Conservation (phyloP, 2,797 vertebrate species). For the Gymnoscopelus microlampas region DNA sequence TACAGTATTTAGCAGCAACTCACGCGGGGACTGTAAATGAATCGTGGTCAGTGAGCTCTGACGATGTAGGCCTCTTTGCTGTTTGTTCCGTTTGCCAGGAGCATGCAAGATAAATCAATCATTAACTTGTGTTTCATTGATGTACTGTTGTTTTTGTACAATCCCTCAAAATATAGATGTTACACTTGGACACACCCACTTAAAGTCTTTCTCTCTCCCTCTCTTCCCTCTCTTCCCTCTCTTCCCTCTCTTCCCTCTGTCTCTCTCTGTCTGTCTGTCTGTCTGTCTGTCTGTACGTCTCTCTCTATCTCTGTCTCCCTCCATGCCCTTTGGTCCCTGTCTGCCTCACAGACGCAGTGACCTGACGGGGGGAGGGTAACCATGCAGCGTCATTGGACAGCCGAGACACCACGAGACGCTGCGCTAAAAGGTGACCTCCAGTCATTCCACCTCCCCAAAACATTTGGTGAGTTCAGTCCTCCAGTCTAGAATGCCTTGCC, state of each 20-base stretch:
- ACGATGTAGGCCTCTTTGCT: conserved; percentile 14
- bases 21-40: conserved; percentile 23
- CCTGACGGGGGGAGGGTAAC: conserved; percentile 53
- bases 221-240: too few species aligned
- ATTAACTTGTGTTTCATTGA: not conserved
- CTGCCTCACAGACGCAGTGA: conserved; percentile 66
- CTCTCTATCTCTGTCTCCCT: not conserved
- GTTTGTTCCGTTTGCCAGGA: not conserved
- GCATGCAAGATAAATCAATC: conserved; percentile 1
- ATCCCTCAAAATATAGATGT: conserved; percentile 31
- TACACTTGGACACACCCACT: conserved; percentile 46
- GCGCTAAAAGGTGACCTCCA: conserved; percentile 78
- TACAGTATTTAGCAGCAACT: conserved; percentile 18
- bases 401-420: conserved; percentile 67
- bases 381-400: conserved; percentile 47
- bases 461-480: conserved; percentile 70
- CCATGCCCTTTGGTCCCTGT: conserved; percentile 29
- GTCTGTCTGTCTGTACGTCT: not conserved
- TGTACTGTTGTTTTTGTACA: conserved; percentile 15
- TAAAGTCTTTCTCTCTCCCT: conserved; percentile 18
- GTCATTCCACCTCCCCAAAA: conserved; percentile 66
- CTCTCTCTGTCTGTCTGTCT: conserved; percentile 5
- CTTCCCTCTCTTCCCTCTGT: conserved; percentile 21
- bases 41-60: conserved; percentile 20
- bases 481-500: conserved; percentile 36